phyloP scores from a whole-genome alignment of 2,888 invertebrate genomes.

The Cordilura impudica region DNA sequence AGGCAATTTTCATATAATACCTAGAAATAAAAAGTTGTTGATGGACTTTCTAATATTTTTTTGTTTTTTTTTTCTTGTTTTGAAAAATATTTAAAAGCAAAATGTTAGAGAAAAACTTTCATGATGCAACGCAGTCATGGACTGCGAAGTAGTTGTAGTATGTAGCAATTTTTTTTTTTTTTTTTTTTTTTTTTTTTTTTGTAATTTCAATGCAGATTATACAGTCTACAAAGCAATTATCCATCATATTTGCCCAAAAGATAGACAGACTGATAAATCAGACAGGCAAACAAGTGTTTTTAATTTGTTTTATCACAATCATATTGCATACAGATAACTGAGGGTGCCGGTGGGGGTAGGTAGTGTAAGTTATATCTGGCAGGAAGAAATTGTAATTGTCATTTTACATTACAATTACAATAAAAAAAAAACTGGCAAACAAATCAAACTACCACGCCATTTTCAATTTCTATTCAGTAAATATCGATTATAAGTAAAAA shows the following conservation, averaged over 20 bases:
- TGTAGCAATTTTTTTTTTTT: constrained; percentile 7
- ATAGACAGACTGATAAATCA: constrained; percentile 4
- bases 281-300: constrained; percentile 40
- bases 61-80: too few relatives aligned
- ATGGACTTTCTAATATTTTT: constrained; percentile 34
- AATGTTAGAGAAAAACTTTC: neutral
- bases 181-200: constrained; percentile 9
- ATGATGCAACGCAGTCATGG: constrained; percentile 35
- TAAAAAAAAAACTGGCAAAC: neutral
- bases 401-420: constrained; percentile 15
- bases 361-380: neutral
- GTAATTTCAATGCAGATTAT: constrained; percentile 38
- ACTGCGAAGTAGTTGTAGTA: neutral
- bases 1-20: constrained; percentile 51
- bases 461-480: neutral
- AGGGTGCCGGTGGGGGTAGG: neutral
- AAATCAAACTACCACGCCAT: neutral
- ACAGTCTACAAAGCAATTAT: constrained; percentile 61
- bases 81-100: too few relatives aligned
- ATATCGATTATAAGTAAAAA: too few relatives aligned
- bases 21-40: constrained; percentile 10
- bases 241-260: constrained; percentile 27
- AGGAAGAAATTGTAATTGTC: neutral
- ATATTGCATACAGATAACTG: neutral
- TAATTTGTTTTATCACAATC: constrained; percentile 31